Evolutionary conservation across 1,140 invertebrate species (phyloP).

Genomic region (Riptortus pedestris): DNA sequence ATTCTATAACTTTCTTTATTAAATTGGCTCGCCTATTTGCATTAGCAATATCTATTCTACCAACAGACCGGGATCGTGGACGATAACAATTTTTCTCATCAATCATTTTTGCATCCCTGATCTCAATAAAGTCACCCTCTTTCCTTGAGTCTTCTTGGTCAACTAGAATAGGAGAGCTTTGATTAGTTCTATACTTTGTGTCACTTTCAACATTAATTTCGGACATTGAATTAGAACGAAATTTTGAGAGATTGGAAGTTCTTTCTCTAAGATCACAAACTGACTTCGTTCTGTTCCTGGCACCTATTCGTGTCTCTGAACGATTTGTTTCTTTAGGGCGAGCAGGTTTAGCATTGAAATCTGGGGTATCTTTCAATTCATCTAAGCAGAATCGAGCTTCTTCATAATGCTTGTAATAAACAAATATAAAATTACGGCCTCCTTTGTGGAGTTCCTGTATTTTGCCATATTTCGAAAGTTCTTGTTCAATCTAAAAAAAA

Average conservation of each 20-base stretch:
- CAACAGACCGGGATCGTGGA: background rate
- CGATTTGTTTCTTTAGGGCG: slow-evolving; percentile 8
- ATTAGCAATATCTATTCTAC: background rate
- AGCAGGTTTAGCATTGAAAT: slow-evolving; percentile 14
- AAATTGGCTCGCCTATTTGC: background rate
- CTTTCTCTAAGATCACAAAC: background rate
- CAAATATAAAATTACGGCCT: slow-evolving; percentile 4
- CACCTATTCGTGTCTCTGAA: background rate
- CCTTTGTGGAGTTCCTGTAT: slow-evolving; percentile 12
- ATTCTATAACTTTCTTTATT: background rate
- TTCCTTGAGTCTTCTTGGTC: no score
- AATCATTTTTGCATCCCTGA: no score
- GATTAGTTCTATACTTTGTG: background rate
- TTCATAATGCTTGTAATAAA: slow-evolving; percentile 9
- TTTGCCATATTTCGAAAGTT: slow-evolving; percentile 13
- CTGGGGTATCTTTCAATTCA: background rate
- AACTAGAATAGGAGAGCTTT: no score
- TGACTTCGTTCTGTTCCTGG: background rate
- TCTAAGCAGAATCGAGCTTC: slow-evolving; percentile 13
- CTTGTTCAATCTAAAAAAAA: slow-evolving; percentile 2
- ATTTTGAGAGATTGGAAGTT: background rate
- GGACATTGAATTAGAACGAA: background rate
- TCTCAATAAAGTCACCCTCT: no score
- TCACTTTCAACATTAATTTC: background rate
- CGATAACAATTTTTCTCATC: background rate